These are phyloP conservation scores for Leptarthrus brevirostris DNA, from an alignment of 2,888 invertebrate species.

Conservation along the genomic window DNA sequence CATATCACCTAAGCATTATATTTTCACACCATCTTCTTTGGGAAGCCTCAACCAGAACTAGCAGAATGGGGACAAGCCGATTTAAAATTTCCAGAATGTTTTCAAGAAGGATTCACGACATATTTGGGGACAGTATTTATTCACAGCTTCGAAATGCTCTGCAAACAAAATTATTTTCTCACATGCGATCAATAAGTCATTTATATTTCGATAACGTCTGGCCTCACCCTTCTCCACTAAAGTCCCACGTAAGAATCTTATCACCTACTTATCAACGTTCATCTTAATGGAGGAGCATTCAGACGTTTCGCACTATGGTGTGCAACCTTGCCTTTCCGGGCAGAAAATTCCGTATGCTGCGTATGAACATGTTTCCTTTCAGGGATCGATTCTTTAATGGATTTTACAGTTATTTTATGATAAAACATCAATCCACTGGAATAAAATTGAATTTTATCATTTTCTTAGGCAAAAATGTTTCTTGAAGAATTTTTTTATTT, in stretches of 20 bases:
- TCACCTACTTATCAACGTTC: not conserved
- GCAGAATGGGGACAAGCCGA: not conserved
- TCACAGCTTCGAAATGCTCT: not conserved
- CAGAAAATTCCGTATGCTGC: not conserved
- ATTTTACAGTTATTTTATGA: not conserved
- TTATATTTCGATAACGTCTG: not conserved
- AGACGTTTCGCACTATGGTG: too few species aligned
- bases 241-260: not conserved
- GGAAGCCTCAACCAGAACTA: not conserved
- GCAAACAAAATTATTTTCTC: conserved; percentile 2
- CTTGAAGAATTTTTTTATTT: too few species aligned
- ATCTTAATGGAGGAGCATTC: too few species aligned
- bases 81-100: not conserved
- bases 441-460: not conserved
- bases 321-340: too few species aligned
- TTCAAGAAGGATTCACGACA: not conserved
- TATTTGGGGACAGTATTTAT: not conserved
- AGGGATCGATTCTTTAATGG: not conserved
- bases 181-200: conserved; percentile 1
- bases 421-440: too few species aligned
- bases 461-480: too few species aligned
- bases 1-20: not conserved
- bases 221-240: too few species aligned
- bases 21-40: not conserved
- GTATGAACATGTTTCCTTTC: not conserved